Evolutionary conservation across 2,797 vertebrate genomes (phyloP).

Genomic region (Arremon brunneinucha): DNA sequence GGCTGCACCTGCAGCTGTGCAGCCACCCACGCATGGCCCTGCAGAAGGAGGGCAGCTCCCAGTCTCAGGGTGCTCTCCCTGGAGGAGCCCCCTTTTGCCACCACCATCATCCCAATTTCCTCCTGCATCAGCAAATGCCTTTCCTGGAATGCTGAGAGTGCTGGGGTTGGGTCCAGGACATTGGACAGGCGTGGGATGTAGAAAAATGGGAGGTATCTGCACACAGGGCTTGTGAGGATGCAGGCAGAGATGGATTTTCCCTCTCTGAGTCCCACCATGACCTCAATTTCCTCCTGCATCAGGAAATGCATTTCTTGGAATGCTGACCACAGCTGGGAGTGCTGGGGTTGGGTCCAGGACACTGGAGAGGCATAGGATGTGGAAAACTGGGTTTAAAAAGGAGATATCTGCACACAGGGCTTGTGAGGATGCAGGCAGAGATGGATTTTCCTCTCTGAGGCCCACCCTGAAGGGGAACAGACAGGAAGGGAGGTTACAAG

Average conservation of each 20-base stretch:
- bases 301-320: too few species aligned
- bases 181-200: too few species aligned
- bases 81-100: not conserved
- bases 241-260: too few species aligned
- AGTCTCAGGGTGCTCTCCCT: fast-evolving
- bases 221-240: fast-evolving
- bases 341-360: too few species aligned
- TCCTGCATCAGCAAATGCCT: fast-evolving
- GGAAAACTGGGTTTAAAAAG: not conserved
- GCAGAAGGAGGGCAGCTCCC: not conserved
- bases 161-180: too few species aligned
- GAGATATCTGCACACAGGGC: not conserved
- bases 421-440: too few species aligned
- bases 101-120: fast-evolving
- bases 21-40: fast-evolving
- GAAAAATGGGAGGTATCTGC: not conserved
- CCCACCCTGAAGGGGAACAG: not conserved
- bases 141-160: not conserved
- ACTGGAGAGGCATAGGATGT: not conserved
- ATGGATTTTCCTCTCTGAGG: too few species aligned
- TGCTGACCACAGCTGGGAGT: too few species aligned
- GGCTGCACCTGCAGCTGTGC: not conserved
- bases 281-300: too few species aligned
- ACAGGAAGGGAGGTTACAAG: not conserved
- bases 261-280: too few species aligned